A percentile compares a stretch with the other conserved stretches of the same genome.
phyloP scores from a whole-genome alignment of 2,113 vertebrate genomes.

The Pavo muticus region DNA sequence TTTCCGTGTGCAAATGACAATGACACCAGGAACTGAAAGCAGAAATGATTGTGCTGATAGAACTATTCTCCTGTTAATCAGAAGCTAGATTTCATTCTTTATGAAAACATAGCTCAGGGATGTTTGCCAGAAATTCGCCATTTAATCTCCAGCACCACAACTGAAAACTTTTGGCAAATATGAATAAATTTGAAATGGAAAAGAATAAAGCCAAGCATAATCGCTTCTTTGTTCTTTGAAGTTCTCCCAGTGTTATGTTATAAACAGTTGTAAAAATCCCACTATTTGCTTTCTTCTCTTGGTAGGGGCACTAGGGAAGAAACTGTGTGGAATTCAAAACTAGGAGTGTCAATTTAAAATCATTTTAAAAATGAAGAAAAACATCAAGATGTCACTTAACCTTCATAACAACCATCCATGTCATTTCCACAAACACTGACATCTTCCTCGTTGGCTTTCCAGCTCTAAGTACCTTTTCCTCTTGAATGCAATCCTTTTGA shows the following conservation, averaged over 20 bases:
- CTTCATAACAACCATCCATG: neutral
- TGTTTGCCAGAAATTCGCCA: constrained; percentile 31
- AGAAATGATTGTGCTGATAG: constrained; percentile 1
- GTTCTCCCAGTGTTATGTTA: neutral
- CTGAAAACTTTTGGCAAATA: constrained; percentile 16
- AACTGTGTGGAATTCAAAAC: neutral
- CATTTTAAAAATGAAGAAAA: neutral
- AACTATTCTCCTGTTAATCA: constrained; percentile 17
- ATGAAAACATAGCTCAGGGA: neutral
- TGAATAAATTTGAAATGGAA: neutral
- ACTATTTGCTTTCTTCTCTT: neutral
- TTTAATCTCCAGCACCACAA: neutral
- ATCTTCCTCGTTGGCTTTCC: neutral
- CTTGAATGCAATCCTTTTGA: neutral
- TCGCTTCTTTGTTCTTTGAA: neutral
- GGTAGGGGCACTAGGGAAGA: neutral
- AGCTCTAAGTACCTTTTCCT: neutral
- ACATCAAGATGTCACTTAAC: neutral
- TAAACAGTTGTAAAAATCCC: neutral
- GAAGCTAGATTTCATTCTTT: constrained; percentile 5
- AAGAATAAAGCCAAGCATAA: neutral
- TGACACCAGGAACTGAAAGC: neutral
- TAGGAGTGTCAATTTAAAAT: neutral
- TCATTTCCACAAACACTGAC: neutral
- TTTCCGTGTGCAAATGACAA: constrained; percentile 29